Percentiles rank a stretch among this genome's conserved stretches.
These are phyloP conservation scores for Mormyrops attenuatus DNA, from an alignment of 2,797 vertebrate species.

Conservation along the genomic window DNA sequence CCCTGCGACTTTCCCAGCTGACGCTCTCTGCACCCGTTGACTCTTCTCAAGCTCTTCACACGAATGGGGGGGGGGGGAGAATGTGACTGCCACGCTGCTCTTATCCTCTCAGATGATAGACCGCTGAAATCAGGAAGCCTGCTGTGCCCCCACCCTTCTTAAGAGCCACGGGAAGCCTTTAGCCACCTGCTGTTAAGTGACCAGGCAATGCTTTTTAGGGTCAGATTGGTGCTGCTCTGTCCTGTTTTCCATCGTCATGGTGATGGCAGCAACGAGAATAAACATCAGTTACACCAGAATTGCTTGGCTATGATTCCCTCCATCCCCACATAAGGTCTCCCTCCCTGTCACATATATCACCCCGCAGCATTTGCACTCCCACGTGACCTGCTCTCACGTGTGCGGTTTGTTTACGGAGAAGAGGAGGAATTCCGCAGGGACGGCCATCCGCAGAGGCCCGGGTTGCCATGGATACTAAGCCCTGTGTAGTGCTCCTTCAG, in stretches of 20 bases:
- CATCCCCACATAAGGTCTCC: neutral
- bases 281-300: neutral
- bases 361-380: slow-evolving; percentile 47
- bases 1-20: neutral
- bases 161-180: neutral
- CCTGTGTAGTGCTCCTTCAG: slow-evolving; percentile 56
- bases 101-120: neutral
- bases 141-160: neutral
- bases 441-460: slow-evolving; percentile 53
- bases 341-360: slow-evolving; percentile 47
- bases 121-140: neutral
- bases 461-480: slow-evolving; percentile 67
- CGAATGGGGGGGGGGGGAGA: neutral
- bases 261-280: neutral
- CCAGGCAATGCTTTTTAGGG: neutral
- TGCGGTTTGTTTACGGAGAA: slow-evolving; percentile 62
- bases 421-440: slow-evolving; percentile 59
- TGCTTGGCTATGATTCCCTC: neutral
- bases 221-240: neutral
- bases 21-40: neutral
- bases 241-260: neutral
- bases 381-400: slow-evolving; percentile 53
- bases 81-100: neutral
- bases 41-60: neutral
- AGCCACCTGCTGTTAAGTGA: neutral